Conservation (phyloP, 2,113 vertebrate genomes). For the Terrapene triunguis region DNA sequence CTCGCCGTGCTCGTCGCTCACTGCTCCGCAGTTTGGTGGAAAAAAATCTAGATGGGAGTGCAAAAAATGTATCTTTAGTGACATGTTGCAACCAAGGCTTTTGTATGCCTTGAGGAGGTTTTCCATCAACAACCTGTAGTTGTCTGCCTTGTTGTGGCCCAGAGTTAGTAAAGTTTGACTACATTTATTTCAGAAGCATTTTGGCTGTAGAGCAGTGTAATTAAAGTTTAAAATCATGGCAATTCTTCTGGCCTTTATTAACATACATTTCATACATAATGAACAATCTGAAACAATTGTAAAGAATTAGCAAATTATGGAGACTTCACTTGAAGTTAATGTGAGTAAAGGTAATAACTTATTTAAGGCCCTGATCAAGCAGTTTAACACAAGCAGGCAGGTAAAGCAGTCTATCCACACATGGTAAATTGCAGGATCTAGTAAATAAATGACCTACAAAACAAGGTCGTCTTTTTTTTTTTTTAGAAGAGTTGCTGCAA, state of each 20-base stretch:
- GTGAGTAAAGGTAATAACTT: background rate
- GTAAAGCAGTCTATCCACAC: background rate
- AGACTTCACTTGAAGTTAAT: background rate
- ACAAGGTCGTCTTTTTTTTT: rapidly evolving
- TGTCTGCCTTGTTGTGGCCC: too few species aligned
- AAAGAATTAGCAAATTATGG: background rate
- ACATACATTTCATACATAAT: background rate
- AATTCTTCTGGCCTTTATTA: background rate
- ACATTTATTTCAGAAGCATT: too few species aligned
- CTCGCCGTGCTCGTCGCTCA: too few species aligned
- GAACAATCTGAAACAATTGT: background rate
- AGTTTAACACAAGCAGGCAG: background rate
- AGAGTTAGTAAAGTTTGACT: too few species aligned
- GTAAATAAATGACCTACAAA: background rate
- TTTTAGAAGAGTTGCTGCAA: background rate
- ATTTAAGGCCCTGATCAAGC: background rate
- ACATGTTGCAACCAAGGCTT: too few species aligned
- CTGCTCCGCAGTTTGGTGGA: too few species aligned
- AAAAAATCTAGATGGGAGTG: too few species aligned
- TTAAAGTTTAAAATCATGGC: background rate
- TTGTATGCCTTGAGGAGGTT: too few species aligned
- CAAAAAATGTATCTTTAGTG: too few species aligned
- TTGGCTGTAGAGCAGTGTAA: too few species aligned
- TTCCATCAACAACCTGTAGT: too few species aligned
- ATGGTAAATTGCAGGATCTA: background rate